Percentiles rank a stretch among this genome's conserved stretches.
Conservation (phyloP, 2,888 invertebrate genomes). For the Drosophila colorata region DNA sequence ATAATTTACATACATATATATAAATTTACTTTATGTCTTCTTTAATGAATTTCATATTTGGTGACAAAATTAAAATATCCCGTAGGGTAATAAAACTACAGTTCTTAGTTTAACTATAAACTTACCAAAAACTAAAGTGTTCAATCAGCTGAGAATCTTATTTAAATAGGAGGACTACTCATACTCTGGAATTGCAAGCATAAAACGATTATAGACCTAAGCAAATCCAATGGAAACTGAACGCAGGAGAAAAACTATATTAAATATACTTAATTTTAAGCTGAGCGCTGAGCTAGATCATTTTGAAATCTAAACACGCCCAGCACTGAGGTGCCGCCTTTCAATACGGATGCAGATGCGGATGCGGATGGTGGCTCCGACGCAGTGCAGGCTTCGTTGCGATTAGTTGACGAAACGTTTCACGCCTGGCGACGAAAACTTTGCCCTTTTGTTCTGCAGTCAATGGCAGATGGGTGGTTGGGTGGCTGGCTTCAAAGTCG, state of each 20-base stretch:
- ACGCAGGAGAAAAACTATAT: not conserved
- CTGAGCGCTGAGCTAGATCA: conserved; percentile 3
- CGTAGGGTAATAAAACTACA: no score
- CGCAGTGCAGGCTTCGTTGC: conserved; percentile 49
- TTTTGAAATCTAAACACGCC: conserved; percentile 56
- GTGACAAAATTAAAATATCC: no score
- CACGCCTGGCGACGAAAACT: conserved; percentile 75
- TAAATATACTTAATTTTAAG: not conserved
- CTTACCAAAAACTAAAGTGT: no score
- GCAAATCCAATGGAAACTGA: no score
- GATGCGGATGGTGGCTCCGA: conserved; percentile 24
- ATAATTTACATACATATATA: no score
- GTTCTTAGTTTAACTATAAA: no score
- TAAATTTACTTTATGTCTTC: no score
- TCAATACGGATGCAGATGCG: conserved; percentile 16
- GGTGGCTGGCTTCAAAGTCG: conserved; percentile 32
- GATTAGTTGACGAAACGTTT: conserved; percentile 82
- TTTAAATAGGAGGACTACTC: not conserved
- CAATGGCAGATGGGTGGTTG: conserved; percentile 9
- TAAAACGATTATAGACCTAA: no score
- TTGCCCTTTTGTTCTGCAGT: conserved; percentile 66
- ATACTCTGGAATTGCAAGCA: no score
- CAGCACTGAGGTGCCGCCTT: conserved; percentile 21
- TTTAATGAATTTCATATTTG: no score
- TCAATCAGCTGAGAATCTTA: not conserved